These are phyloP conservation scores for Nymphicus hollandicus DNA, from an alignment of 2,113 vertebrate species.

Conservation along the genomic window DNA sequence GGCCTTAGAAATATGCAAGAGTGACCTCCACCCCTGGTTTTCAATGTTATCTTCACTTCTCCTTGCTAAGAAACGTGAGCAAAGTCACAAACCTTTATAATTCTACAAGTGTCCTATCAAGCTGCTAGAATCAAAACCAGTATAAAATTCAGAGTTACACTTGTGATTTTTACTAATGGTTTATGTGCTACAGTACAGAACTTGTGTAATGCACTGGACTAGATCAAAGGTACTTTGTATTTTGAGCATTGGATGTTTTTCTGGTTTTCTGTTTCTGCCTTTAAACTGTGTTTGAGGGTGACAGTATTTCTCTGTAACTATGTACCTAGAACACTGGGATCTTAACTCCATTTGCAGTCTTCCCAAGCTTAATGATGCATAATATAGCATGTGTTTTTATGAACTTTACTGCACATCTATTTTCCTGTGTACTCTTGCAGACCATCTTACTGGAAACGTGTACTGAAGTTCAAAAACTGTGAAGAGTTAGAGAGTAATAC, in stretches of 20 bases:
- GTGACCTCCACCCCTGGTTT: background rate
- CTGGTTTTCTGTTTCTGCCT: background rate
- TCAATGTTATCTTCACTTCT: background rate
- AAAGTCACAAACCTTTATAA: background rate
- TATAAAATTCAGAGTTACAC: background rate
- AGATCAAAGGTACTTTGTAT: background rate
- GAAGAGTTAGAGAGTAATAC: background rate
- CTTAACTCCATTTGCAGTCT: background rate
- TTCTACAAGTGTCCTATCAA: background rate
- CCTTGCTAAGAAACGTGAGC: background rate
- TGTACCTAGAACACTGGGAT: background rate
- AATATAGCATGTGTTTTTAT: background rate
- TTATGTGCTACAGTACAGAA: background rate
- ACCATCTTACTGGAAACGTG: background rate
- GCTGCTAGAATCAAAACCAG: background rate
- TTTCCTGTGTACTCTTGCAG: background rate
- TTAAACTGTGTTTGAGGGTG: background rate
- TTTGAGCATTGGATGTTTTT: background rate
- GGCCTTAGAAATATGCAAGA: background rate
- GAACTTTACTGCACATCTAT: background rate
- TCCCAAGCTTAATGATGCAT: background rate
- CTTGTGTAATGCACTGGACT: background rate
- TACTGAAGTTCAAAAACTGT: background rate
- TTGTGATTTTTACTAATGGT: background rate
- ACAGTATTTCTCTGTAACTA: background rate